Evolutionary conservation across 2,113 vertebrate genomes (phyloP).

Genomic region (Isurus oxyrinchus): DNA sequence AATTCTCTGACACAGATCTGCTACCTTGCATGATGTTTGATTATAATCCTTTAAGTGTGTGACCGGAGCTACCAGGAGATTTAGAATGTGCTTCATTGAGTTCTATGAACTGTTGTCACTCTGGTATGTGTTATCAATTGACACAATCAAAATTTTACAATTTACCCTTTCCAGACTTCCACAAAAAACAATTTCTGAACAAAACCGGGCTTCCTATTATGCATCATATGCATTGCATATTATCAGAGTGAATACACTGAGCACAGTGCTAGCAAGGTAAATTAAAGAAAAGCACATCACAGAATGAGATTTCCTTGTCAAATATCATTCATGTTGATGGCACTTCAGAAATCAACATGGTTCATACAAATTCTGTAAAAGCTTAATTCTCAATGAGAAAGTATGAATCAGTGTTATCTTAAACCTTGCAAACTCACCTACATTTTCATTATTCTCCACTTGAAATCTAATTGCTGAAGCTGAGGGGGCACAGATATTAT

Average conservation of each 20-base stretch:
- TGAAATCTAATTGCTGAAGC: not conserved
- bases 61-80: conserved; percentile 23
- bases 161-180: not conserved
- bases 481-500: not conserved
- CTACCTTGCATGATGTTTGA: not conserved
- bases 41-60: conserved; percentile 31
- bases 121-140: conserved; percentile 29
- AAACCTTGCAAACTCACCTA: not conserved
- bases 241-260: not conserved
- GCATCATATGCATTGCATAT: not conserved
- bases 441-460: not conserved
- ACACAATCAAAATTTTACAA: conserved; percentile 6
- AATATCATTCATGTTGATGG: not conserved
- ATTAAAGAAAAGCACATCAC: not conserved
- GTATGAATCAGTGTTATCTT: not conserved
- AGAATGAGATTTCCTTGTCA: not conserved
- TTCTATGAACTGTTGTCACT: conserved; percentile 12
- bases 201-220: not conserved
- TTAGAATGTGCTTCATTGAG: not conserved
- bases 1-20: conserved; percentile 33
- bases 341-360: not conserved
- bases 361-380: not conserved
- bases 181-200: not conserved
- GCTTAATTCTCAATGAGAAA: not conserved
- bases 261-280: not conserved